A percentile compares a stretch with the other conserved stretches of the same genome.
phyloP scores from a whole-genome alignment of 2,888 invertebrate genomes.

The Polia nebulosa region DNA sequence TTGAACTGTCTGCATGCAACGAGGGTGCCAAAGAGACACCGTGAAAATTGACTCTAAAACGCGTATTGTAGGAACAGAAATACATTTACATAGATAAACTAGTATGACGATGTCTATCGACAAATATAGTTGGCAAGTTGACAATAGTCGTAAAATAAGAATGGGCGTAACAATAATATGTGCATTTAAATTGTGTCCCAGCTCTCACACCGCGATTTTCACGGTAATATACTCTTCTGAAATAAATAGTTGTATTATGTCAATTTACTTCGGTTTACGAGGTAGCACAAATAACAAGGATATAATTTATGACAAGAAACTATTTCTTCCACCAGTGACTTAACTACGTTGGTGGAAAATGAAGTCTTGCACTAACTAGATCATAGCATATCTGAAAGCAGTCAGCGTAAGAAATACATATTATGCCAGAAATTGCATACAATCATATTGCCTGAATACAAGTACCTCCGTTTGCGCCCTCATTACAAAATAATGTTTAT shows the following conservation, averaged over 20 bases:
- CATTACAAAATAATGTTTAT: slow-evolving; percentile 20
- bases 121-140: slow-evolving; percentile 58
- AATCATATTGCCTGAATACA: slow-evolving; percentile 24
- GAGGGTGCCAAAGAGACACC: slow-evolving; percentile 75
- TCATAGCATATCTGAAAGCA: slow-evolving; percentile 29
- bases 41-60: slow-evolving; percentile 81
- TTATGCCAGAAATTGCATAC: slow-evolving; percentile 25
- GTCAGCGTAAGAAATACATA: slow-evolving; percentile 18
- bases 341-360: slow-evolving; percentile 35
- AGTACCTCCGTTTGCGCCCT: neutral
- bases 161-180: slow-evolving; percentile 64
- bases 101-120: slow-evolving; percentile 61
- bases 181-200: slow-evolving; percentile 63
- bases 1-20: slow-evolving; percentile 73
- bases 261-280: slow-evolving; percentile 60
- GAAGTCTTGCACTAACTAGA: slow-evolving; percentile 24
- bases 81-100: slow-evolving; percentile 70
- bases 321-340: slow-evolving; percentile 41
- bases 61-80: slow-evolving; percentile 72
- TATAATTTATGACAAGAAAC: slow-evolving; percentile 44
- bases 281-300: slow-evolving; percentile 43
- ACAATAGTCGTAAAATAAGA: slow-evolving; percentile 68
- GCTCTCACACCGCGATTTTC: slow-evolving; percentile 54
- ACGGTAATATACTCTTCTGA: slow-evolving; percentile 50
- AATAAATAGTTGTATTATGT: slow-evolving; percentile 58